Evolutionary conservation across 2,888 invertebrate species (phyloP).

Genomic region (Pyrochroa serraticornis): DNA sequence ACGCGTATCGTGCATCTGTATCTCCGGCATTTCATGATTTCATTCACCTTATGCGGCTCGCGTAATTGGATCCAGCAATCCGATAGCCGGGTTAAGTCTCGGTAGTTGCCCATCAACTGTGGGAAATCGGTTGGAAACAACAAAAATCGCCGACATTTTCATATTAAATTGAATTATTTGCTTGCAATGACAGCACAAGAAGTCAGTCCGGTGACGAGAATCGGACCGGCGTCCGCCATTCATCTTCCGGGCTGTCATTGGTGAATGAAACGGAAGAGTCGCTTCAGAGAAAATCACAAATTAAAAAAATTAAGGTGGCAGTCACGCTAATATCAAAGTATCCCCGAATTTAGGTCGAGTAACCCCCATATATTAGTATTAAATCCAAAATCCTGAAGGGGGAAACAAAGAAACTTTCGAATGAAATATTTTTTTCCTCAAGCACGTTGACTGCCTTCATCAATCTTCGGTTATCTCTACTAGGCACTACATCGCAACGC

Average conservation of each 20-base stretch:
- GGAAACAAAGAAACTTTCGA: slow-evolving; percentile 51
- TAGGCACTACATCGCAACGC: slow-evolving; percentile 52
- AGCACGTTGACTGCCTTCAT: slow-evolving; percentile 53
- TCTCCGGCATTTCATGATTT: slow-evolving; percentile 56
- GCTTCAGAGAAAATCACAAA: slow-evolving; percentile 19
- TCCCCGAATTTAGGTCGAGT: slow-evolving; percentile 36
- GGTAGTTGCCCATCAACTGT: slow-evolving; percentile 52
- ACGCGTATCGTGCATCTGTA: slow-evolving; percentile 51
- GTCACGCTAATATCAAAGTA: slow-evolving; percentile 46
- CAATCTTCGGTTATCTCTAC: slow-evolving; percentile 56
- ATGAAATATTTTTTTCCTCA: slow-evolving; percentile 55
- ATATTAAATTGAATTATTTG: slow-evolving; percentile 37
- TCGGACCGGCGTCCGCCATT: slow-evolving; percentile 46
- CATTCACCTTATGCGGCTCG: slow-evolving; percentile 58
- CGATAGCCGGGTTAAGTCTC: slow-evolving; percentile 54
- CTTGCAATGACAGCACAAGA: slow-evolving; percentile 31
- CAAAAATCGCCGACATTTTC: slow-evolving; percentile 24
- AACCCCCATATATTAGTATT: slow-evolving; percentile 46
- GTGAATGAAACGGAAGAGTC: slow-evolving; percentile 44
- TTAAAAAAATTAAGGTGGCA: slow-evolving; percentile 9
- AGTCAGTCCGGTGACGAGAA: slow-evolving; percentile 44
- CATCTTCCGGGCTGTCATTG: slow-evolving; percentile 48
- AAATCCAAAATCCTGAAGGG: slow-evolving; percentile 44
- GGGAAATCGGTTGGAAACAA: slow-evolving; percentile 50
- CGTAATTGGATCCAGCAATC: slow-evolving; percentile 58